These are phyloP conservation scores for Atractosteus spatula DNA, from an alignment of 2,113 vertebrate genomes.

Conservation along the genomic window DNA sequence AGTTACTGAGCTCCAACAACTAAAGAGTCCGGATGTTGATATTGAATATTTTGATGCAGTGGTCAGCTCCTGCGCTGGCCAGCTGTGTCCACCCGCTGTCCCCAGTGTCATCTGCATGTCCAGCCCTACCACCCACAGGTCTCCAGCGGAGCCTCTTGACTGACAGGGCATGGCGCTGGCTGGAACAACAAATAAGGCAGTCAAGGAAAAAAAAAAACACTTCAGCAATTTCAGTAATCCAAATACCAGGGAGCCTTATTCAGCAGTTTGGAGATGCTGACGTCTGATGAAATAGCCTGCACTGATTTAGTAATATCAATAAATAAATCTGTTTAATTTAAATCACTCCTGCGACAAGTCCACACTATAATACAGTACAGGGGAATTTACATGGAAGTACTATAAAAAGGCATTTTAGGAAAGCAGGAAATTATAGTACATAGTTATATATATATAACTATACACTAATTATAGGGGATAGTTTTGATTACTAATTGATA, in stretches of 20 bases:
- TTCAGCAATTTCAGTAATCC: background rate
- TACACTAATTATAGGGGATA: too few species aligned
- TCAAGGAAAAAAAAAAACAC: constrained; percentile 46
- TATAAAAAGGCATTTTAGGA: too few species aligned
- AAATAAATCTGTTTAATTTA: too few species aligned
- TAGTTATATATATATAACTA: too few species aligned
- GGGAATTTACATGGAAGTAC: too few species aligned
- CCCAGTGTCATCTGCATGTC: constrained; percentile 50
- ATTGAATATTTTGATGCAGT: constrained; percentile 86
- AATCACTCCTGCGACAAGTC: too few species aligned
- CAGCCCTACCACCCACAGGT: constrained; percentile 62
- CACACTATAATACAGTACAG: too few species aligned
- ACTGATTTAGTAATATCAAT: too few species aligned
- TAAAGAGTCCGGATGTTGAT: constrained; percentile 68
- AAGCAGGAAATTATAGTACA: too few species aligned
- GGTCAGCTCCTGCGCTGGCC: constrained; percentile 86
- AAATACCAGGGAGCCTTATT: background rate
- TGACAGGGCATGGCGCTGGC: constrained; percentile 85
- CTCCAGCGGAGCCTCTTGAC: constrained; percentile 88
- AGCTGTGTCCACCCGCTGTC: constrained; percentile 79
- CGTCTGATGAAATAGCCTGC: background rate
- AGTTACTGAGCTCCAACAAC: background rate
- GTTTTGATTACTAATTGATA: too few species aligned
- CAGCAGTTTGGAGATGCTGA: background rate
- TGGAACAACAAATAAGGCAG: constrained; percentile 50